phyloP scores from a whole-genome alignment of 1,140 invertebrate species.

The Diorhabda sublineata region DNA sequence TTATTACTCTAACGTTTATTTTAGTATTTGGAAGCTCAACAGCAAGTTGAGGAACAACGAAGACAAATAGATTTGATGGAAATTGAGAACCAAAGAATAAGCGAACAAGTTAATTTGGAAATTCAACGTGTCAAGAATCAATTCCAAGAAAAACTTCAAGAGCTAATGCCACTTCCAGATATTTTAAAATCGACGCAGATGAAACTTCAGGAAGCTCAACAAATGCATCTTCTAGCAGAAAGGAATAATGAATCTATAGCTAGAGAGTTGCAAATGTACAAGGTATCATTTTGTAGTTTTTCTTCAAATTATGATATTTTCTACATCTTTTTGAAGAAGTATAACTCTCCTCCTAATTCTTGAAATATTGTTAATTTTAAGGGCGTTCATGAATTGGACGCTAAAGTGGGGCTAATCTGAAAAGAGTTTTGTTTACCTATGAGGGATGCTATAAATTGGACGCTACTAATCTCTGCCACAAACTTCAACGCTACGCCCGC shows the following conservation, averaged over 20 bases:
- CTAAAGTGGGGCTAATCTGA: too few species aligned
- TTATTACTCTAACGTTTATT: not conserved
- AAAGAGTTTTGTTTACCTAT: too few species aligned
- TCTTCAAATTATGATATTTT: too few species aligned
- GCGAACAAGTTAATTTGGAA: conserved; percentile 71
- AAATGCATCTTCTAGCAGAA: conserved; percentile 59
- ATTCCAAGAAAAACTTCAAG: conserved; percentile 72
- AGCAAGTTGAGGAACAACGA: conserved; percentile 69
- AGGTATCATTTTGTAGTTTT: conserved; percentile 25
- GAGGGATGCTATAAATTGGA: too few species aligned
- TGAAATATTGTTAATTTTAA: too few species aligned
- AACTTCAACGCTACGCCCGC: too few species aligned
- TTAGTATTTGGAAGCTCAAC: conserved; percentile 64
- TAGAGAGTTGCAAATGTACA: conserved; percentile 53
- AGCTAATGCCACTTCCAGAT: conserved; percentile 67
- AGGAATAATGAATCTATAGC: conserved; percentile 59
- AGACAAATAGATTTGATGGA: conserved; percentile 69
- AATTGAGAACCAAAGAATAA: conserved; percentile 68
- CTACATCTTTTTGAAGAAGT: too few species aligned
- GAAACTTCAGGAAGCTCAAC: conserved; percentile 66
- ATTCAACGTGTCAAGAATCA: conserved; percentile 68
- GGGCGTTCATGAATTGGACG: too few species aligned
- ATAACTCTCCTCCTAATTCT: too few species aligned
- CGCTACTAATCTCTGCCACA: too few species aligned
- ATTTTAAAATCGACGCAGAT: conserved; percentile 68